Base-by-base conservation (phyloP, 2,888 invertebrate genomes). In the Hofmannophila pseudospretella region DNA sequence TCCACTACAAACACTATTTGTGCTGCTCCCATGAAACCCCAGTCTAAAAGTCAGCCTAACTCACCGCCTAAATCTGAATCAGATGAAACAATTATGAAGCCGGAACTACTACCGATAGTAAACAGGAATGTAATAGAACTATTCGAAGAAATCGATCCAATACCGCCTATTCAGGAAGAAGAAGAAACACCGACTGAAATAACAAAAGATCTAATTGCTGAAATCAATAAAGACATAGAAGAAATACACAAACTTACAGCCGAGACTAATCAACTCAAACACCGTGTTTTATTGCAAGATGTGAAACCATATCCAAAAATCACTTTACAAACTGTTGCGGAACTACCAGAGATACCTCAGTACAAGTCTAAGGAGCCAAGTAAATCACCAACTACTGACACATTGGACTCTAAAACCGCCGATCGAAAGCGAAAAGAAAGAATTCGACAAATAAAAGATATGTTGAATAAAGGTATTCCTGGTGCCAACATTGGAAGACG, bases 381-480 rank as follows among this genome's bases (percentile, higher is more conserved):
- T 29, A 84, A 73, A 49, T 63, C 74, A 25, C 57, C 68, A n/a
- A 64, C 60, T n/a, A 64, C 60, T 7, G 84, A 86, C 32, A 76
- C 68, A 7, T 65, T 79, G 46, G 88, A 88, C 51, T 72, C 78
- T 9, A 74, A 67, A 56, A 58, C 77, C 8, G 80, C 88, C 23
- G 90, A 90, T 28, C 81, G 87, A 36, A 90, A 81, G 52, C 86
- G 91, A 49, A 89, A 89, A 53, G 91, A 90, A 46, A 86, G 91
- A 54, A 85, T 93, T 58, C 88, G 90, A 42, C 92, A 92, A 67
- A 92, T 94, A 37, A 91, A 92, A 62, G 92, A 93, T 45, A 80
- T 93, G 58, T 67, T 93, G 11, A 90, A 89, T 45, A 90, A 92
- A 54, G 91, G 91, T 38, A 91, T 92, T n/a, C 91, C 91, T 13